phyloP scores from a whole-genome alignment of 2,888 invertebrate genomes.

The Nectonema munidae region DNA sequence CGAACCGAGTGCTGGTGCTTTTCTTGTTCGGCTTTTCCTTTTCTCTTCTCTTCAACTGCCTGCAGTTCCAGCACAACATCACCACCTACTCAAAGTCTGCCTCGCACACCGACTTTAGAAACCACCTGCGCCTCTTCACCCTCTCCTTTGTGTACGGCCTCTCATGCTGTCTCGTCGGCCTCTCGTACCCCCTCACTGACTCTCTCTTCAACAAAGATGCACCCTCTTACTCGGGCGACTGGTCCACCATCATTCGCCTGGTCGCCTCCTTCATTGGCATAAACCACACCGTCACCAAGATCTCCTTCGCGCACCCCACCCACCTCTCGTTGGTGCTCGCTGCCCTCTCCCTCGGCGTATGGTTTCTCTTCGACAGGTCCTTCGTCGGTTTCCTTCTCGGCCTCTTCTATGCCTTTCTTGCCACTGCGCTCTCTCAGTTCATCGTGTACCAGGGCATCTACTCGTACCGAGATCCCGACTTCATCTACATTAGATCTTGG shows the following conservation, averaged over 20 bases:
- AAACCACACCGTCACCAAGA: constrained; percentile 26
- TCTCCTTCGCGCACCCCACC: constrained; percentile 25
- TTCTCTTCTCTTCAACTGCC: constrained; percentile 23
- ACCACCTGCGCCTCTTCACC: too few relatives aligned
- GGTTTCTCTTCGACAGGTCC: constrained; percentile 26
- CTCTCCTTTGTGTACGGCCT: too few relatives aligned
- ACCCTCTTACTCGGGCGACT: constrained; percentile 22
- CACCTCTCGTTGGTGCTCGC: constrained; percentile 25
- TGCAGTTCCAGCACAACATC: constrained; percentile 23
- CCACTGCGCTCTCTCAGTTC: constrained; percentile 24
- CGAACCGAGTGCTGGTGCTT: constrained; percentile 21
- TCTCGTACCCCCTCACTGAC: too few relatives aligned
- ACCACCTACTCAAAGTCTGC: constrained; percentile 20
- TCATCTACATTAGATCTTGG: constrained; percentile 25
- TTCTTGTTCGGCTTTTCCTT: constrained; percentile 24
- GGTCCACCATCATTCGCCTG: constrained; percentile 26
- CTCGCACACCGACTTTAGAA: too few relatives aligned
- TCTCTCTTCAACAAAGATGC: too few relatives aligned
- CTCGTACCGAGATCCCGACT: constrained; percentile 25
- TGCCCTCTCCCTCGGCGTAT: constrained; percentile 25
- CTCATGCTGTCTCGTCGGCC: too few relatives aligned
- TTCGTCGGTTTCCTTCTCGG: constrained; percentile 25
- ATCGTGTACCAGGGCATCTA: constrained; percentile 25
- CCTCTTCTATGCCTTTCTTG: constrained; percentile 24
- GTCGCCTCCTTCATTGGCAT: constrained; percentile 26